Base-by-base conservation (phyloP, 2,888 invertebrate genomes). In the Eucera pruinosa region DNA sequence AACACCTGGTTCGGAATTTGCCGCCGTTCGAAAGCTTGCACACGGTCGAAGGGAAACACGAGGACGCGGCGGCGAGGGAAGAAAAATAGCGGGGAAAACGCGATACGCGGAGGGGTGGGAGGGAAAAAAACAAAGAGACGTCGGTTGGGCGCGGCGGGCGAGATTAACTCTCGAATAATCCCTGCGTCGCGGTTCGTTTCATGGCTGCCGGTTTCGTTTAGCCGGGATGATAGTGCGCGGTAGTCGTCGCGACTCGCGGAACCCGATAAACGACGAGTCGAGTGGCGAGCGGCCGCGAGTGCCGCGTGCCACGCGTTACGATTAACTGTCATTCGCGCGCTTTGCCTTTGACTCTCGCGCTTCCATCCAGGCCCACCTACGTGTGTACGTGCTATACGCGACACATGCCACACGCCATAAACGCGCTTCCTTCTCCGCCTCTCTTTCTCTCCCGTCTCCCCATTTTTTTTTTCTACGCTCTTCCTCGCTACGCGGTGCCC, bases 271-370 rank as follows among this genome's bases (percentile, higher is more conserved):
- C 88, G 86, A 84, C 86, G 74, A 80, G 82, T 80, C 82, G 84
- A 79, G 75, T 76, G 70, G 43, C 75, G 82, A 85, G 3, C 2
- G 84, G 72, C 68, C n/a, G n/a, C n/a, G 75, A 80, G 86, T 60
- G 83, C 80, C 89, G 88, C 88, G 88, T 88, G 89, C 88, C 87
- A 83, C 88, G 89, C 89, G 85, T 88, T 87, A 88, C 90, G 87
- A 89, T 89, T 86, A 87, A 87, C 87, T 83, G 88, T 88, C 88
- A 86, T 89, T 87, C 87, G 84, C 87, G 84, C 88, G 85, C 88
- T 85, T 87, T 82, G 86, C 82, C 70, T 72, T 73, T 54, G 67
- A 78, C 71, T 68, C 73, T 68, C 68, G 69, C 84, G 68, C 65
- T 69, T 69, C 55, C 50, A 76, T 70, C 54, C 45, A 36, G 47